Percentiles rank a stretch among this genome's conserved stretches.
These are phyloP conservation scores for Drosophila limbata DNA, from an alignment of 2,888 invertebrate genomes.

Conservation along the genomic window DNA sequence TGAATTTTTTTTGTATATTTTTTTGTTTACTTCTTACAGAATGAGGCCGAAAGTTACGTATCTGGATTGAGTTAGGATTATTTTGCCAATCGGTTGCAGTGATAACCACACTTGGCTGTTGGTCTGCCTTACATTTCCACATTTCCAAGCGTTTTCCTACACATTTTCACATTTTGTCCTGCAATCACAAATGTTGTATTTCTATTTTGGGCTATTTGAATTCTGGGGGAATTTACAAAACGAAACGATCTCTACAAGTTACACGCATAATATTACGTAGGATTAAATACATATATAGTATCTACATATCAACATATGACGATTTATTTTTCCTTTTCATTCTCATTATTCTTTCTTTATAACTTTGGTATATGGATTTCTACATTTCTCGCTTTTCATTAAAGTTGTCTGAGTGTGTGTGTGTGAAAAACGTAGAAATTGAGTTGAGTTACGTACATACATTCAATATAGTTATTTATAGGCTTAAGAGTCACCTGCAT, in stretches of 20 bases:
- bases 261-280: conserved; percentile 58
- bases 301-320: conserved; percentile 79
- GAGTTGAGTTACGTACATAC: conserved; percentile 77
- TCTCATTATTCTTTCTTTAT: conserved; percentile 60
- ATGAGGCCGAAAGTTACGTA: conserved; percentile 86
- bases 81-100: conserved; percentile 40
- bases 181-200: conserved; percentile 59
- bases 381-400: conserved; percentile 60
- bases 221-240: conserved; percentile 65
- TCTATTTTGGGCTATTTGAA: conserved; percentile 44
- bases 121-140: conserved; percentile 51
- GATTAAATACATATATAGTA: conserved; percentile 67
- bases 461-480: conserved; percentile 67
- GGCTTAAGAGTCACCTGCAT: conserved; percentile 44
- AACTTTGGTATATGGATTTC: conserved; percentile 83
- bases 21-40: conserved; percentile 83
- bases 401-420: conserved; percentile 26
- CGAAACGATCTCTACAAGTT: conserved; percentile 72
- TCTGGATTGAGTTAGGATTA: conserved; percentile 81
- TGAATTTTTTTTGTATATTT: conserved; percentile 27
- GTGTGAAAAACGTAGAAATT: conserved; percentile 63
- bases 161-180: conserved; percentile 31
- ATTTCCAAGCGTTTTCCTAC: conserved; percentile 32
- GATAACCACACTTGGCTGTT: conserved; percentile 31
- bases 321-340: conserved; percentile 40